phyloP scores from a whole-genome alignment of 2,888 invertebrate genomes.

The Rhogogaster chlorosoma region DNA sequence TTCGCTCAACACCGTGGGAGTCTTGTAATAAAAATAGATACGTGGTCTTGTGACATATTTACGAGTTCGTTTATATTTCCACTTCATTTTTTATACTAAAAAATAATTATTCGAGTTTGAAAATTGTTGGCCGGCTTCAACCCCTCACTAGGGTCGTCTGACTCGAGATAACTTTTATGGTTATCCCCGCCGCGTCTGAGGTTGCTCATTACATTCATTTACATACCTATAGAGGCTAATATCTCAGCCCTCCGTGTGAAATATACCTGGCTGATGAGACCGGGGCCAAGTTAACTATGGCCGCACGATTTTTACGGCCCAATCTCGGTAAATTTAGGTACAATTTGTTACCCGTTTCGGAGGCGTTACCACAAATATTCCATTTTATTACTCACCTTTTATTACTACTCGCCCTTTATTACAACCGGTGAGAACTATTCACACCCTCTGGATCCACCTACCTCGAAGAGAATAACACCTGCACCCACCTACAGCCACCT shows the following conservation, averaged over 20 bases:
- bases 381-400: conserved; percentile 41
- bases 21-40: neutral
- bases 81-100: neutral
- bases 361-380: conserved; percentile 46
- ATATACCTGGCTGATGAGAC: conserved; percentile 49
- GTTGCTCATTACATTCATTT: conserved; percentile 58
- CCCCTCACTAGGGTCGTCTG: conserved; percentile 53
- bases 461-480: neutral
- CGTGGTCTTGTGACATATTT: neutral
- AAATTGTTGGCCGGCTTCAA: neutral
- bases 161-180: conserved; percentile 48
- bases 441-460: conserved; percentile 2
- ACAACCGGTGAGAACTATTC: conserved; percentile 40
- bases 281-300: conserved; percentile 40
- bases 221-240: conserved; percentile 51
- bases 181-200: conserved; percentile 51
- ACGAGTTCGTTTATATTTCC: neutral
- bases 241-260: conserved; percentile 50
- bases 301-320: conserved; percentile 37
- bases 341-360: conserved; percentile 43
- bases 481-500: neutral
- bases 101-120: neutral
- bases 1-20: neutral
- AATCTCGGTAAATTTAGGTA: conserved; percentile 48
- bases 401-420: conserved; percentile 2